Evolutionary conservation across 2,113 vertebrate species (phyloP).

Genomic region (Ictalurus punctatus): DNA sequence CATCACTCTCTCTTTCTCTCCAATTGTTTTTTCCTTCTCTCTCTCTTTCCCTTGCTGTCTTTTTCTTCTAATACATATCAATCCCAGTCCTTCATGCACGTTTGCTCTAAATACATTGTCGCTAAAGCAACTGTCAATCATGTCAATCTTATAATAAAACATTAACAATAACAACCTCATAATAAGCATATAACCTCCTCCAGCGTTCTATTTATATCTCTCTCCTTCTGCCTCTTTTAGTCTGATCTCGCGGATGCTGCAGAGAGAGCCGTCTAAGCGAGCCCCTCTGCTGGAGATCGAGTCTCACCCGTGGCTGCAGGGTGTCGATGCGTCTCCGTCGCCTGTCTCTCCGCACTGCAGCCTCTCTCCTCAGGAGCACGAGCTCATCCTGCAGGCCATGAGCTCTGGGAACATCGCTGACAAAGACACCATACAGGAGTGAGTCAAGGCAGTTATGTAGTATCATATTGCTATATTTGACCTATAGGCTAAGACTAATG

Average conservation of each 20-base stretch:
- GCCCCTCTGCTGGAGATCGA: conserved; percentile 81
- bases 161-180: background rate
- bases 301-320: conserved; percentile 80
- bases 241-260: conserved; percentile 85
- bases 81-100: background rate
- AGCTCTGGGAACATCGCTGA: conserved; percentile 69
- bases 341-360: conserved; percentile 76
- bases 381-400: conserved; percentile 76
- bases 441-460: conserved; percentile 46
- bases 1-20: background rate
- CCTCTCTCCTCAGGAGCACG: conserved; percentile 71
- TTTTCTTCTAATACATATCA: background rate
- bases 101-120: background rate
- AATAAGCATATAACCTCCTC: background rate
- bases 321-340: conserved; percentile 74
- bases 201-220: background rate
- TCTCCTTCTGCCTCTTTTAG: conserved; percentile 59
- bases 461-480: background rate
- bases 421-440: conserved; percentile 75
- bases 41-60: background rate
- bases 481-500: background rate
- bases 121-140: background rate
- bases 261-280: conserved; percentile 77
- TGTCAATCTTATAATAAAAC: background rate
- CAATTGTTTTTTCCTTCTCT: background rate